Base-by-base conservation (phyloP, 2,797 vertebrate genomes). In the Mico argentatus region DNA sequence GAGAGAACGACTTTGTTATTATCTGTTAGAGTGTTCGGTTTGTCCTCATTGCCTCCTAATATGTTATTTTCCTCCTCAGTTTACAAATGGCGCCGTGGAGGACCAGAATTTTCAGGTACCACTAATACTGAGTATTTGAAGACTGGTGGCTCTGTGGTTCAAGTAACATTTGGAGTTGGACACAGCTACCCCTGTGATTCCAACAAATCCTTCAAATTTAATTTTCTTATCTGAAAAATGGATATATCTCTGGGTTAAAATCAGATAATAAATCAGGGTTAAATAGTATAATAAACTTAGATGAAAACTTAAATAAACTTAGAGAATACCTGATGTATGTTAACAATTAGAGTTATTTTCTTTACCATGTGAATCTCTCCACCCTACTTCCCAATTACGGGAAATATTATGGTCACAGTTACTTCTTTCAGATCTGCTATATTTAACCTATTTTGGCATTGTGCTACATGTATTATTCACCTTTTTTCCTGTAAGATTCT, bases 181-280 rank as follows among this genome's bases (percentile, higher is more conserved):
- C 10, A 89, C 70, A 75, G 55, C 59, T 48, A 9, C 11, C 19
- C 67, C 33, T 88, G 36, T n/a, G 33, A 93, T 95, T 97, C 95
- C 55, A 86, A 73, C 52, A 64, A 15, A 50, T 81, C 39, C 41
- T 14, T 90, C 52, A 73, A 50, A 24, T 80, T 95, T 17, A 41
- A 76, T 81, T 84, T 89, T 90, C 36, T 77, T 48, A n/a, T 81
- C 75, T 96, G 20, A 33, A 79, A 75, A 82, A 85, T 83, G 48
- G 79, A 12, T 4, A 50, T 24, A 87, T 91, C 39, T 64, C n/a
- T 80, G 26, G 10, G 9, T 82, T 77, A 82, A 57, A 67, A 85
- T 90, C 33, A 64, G 26, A 20, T 64, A 27, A 24, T 95, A 80
- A 89, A n/a, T 41, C 79, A 41, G 36, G n/a, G 79, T 17, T 52